phyloP scores from a whole-genome alignment of 37 sponge, comb jelly and placozoan genomes.

The Petrosia ficiformis region DNA sequence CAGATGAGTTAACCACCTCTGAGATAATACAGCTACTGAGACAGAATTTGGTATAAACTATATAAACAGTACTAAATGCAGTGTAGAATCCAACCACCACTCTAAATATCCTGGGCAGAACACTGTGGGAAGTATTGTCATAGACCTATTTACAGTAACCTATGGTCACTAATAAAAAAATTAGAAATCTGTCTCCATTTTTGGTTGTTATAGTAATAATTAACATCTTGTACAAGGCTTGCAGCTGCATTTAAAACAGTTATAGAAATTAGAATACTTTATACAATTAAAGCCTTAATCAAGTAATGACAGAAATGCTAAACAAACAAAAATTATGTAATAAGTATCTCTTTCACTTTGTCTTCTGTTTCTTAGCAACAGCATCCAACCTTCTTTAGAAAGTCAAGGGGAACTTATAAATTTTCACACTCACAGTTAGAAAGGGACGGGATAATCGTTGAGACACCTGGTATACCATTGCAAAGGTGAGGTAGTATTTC shows the following conservation, averaged over 20 bases:
- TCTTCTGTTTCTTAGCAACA: conserved; percentile 2
- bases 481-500: conserved; percentile 37
- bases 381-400: conserved; percentile 23
- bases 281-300: no score
- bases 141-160: background rate
- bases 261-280: background rate
- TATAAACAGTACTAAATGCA: no score
- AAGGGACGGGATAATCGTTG: conserved; percentile 80
- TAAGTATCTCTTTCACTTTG: background rate
- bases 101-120: no score
- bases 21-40: no score
- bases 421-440: conserved; percentile 76
- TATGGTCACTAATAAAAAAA: background rate
- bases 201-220: no score
- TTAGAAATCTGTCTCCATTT: no score
- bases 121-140: no score
- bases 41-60: no score
- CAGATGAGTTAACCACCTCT: no score
- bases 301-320: background rate
- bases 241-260: conserved; percentile 18
- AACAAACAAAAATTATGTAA: background rate
- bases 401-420: conserved; percentile 36
- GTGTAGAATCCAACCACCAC: no score
- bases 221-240: no score
- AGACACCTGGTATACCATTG: conserved; percentile 71